Conservation (phyloP, 2,797 vertebrate species). For the Morelia viridis region DNA sequence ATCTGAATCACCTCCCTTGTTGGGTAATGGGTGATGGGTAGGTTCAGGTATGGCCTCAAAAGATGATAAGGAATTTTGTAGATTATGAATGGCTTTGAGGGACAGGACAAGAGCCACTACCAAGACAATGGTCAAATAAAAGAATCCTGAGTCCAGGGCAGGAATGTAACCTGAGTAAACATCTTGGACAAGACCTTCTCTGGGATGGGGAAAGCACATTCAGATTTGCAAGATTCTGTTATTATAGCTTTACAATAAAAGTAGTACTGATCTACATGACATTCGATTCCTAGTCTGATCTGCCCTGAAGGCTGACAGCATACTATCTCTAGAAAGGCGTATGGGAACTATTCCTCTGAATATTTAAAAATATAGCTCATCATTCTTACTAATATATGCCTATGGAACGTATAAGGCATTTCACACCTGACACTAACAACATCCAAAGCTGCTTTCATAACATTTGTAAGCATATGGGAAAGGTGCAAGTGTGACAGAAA, state of each 20-base stretch:
- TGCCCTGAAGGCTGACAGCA: neutral
- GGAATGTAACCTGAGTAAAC: neutral
- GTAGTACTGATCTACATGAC: neutral
- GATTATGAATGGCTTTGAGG: constrained; percentile 40
- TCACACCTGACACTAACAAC: neutral
- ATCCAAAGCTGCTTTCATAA: neutral
- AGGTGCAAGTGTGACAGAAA: neutral
- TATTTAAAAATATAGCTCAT: neutral
- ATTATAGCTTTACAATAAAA: constrained; percentile 7
- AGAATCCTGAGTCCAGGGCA: neutral
- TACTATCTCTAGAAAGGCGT: neutral
- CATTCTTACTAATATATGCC: neutral
- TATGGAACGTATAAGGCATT: neutral
- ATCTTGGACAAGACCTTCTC: neutral
- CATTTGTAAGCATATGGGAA: neutral
- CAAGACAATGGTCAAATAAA: neutral
- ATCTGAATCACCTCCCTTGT: neutral
- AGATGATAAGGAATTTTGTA: constrained; percentile 27
- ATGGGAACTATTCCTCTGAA: neutral
- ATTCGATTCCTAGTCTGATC: neutral
- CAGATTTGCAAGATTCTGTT: accelerated
- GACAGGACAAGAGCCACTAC: neutral
- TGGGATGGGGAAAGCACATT: neutral
- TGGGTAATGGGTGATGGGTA: constrained; percentile 6
- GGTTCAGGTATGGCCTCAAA: constrained; percentile 28